Conservation (phyloP, 2,888 invertebrate species). For the Perdita meconis region DNA sequence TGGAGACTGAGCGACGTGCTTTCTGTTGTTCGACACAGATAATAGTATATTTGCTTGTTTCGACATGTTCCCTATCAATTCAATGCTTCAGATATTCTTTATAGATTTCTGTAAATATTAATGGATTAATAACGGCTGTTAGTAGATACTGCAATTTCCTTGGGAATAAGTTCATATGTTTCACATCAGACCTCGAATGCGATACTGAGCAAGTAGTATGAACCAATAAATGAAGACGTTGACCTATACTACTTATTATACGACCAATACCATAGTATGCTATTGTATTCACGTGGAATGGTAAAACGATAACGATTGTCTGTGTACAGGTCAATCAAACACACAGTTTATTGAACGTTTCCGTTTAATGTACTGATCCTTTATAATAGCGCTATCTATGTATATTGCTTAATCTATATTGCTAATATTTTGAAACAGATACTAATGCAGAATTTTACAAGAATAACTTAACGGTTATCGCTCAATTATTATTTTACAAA, state of each 20-base stretch:
- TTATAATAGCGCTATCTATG: too few species aligned
- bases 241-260: constrained; percentile 2
- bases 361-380: background rate
- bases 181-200: background rate
- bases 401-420: too few species aligned
- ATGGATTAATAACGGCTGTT: background rate
- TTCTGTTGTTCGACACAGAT: background rate
- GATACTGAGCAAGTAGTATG: background rate
- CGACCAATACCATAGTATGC: background rate
- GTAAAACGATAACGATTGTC: background rate
- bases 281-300: background rate
- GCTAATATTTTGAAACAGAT: too few species aligned
- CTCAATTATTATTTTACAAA: too few species aligned
- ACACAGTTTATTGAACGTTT: background rate
- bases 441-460: too few species aligned
- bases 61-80: constrained; percentile 5
- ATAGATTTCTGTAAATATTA: constrained; percentile 19
- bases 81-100: constrained; percentile 10
- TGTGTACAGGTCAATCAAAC: background rate
- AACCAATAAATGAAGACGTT: background rate
- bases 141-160: background rate
- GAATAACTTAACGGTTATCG: too few species aligned
- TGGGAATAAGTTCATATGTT: background rate
- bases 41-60: background rate
- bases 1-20: background rate